phyloP scores from a whole-genome alignment of 2,113 vertebrate genomes.

The Apeltes quadracus region DNA sequence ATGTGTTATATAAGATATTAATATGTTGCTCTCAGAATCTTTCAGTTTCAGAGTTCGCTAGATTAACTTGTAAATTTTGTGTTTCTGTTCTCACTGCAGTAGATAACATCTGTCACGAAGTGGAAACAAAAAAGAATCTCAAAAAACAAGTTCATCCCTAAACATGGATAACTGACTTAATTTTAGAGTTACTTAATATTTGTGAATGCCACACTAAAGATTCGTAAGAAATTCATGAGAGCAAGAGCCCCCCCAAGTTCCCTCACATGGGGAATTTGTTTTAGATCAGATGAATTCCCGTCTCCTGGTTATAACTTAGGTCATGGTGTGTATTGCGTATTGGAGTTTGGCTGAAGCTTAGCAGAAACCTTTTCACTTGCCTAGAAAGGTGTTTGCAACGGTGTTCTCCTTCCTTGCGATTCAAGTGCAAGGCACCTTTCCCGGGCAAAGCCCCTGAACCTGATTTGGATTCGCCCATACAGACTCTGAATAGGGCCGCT shows the following conservation, averaged over 20 bases:
- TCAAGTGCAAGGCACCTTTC: constrained; percentile 66
- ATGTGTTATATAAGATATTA: constrained; percentile 32
- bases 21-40: neutral
- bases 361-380: neutral
- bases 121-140: neutral
- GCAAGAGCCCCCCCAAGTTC: neutral
- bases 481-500: constrained; percentile 58
- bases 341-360: neutral
- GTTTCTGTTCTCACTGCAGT: neutral
- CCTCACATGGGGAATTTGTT: neutral
- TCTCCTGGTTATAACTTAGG: neutral
- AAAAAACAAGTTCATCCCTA: neutral
- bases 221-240: constrained; percentile 3
- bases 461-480: constrained; percentile 69
- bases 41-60: neutral
- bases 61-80: neutral
- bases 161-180: neutral
- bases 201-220: neutral
- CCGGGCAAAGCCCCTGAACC: constrained; percentile 78
- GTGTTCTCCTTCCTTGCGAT: constrained; percentile 38
- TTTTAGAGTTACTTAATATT: neutral
- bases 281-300: neutral
- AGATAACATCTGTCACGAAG: neutral
- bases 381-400: neutral
- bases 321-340: neutral